Evolutionary conservation across 2,888 invertebrate species (phyloP).

Genomic region (Mimas tiliae): DNA sequence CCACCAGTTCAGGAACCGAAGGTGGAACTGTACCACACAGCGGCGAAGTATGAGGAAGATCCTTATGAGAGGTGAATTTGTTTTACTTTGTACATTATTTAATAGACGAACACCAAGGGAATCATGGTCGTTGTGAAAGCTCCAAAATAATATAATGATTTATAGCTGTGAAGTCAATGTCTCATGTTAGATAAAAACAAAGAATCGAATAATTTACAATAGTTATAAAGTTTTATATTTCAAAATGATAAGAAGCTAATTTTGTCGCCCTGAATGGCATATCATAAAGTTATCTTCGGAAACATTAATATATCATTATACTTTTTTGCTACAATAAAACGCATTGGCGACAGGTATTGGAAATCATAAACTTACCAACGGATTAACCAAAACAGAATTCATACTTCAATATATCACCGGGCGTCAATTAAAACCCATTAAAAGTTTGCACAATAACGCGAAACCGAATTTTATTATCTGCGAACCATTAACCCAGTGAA

Average conservation of each 20-base stretch:
- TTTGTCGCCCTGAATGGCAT: background rate
- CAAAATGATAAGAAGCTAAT: background rate
- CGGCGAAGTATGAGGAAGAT: conserved; percentile 93
- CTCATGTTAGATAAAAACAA: background rate
- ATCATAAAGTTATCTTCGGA: conserved; percentile 9
- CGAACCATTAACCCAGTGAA: conserved; percentile 40
- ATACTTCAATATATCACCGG: conserved; percentile 32
- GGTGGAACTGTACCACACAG: conserved; percentile 95
- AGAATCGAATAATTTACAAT: background rate
- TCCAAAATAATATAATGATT: background rate
- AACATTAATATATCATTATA: conserved; percentile 15
- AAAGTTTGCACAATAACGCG: conserved; percentile 37
- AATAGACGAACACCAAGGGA: no score
- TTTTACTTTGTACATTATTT: no score
- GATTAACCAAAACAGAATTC: conserved; percentile 26
- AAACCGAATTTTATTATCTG: conserved; percentile 43
- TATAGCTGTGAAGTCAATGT: background rate
- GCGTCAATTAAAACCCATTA: conserved; percentile 40
- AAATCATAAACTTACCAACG: conserved; percentile 15
- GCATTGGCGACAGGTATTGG: conserved; percentile 11
- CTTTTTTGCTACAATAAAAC: conserved; percentile 12
- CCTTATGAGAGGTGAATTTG: conserved; percentile 90
- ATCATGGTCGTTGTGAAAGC: background rate
- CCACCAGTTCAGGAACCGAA: conserved; percentile 92
- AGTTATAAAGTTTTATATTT: background rate